These are phyloP conservation scores for Pissodes strobi DNA, from an alignment of 1,140 invertebrate genomes.

Conservation along the genomic window DNA sequence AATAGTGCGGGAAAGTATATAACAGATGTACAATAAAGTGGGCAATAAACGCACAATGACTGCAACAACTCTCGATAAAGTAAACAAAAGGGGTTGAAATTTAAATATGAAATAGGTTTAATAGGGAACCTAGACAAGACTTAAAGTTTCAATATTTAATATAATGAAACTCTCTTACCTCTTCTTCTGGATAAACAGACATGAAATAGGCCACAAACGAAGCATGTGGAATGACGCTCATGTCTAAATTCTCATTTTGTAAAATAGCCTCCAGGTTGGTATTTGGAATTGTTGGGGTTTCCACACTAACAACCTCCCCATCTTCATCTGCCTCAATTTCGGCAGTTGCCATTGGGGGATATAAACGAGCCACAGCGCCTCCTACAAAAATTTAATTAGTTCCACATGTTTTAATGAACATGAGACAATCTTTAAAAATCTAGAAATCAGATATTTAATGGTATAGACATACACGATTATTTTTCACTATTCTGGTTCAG, in stretches of 20 bases:
- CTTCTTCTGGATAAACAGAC: constrained; percentile 63
- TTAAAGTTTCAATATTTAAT: no score
- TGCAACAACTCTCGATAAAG: no score
- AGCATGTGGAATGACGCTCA: constrained; percentile 33
- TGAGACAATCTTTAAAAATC: background rate
- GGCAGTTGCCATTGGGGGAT: constrained; percentile 66
- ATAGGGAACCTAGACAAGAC: no score
- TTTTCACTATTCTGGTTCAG: no score
- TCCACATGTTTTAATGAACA: background rate
- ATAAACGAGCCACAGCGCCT: constrained; percentile 61
- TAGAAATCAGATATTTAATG: no score
- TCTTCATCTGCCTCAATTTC: constrained; percentile 71
- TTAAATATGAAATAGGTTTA: no score
- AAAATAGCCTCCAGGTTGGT: constrained; percentile 66
- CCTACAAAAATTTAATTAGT: constrained; percentile 32
- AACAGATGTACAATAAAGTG: no score
- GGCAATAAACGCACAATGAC: no score
- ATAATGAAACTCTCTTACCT: no score
- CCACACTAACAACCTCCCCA: constrained; percentile 68
- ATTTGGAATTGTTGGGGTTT: constrained; percentile 68
- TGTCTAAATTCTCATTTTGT: constrained; percentile 58
- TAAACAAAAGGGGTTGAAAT: no score
- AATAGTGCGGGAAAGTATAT: no score
- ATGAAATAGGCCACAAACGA: constrained; percentile 64
- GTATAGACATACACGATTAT: no score